Evolutionary conservation across 2,113 vertebrate genomes (phyloP).

Genomic region (Calyptomena viridis): DNA sequence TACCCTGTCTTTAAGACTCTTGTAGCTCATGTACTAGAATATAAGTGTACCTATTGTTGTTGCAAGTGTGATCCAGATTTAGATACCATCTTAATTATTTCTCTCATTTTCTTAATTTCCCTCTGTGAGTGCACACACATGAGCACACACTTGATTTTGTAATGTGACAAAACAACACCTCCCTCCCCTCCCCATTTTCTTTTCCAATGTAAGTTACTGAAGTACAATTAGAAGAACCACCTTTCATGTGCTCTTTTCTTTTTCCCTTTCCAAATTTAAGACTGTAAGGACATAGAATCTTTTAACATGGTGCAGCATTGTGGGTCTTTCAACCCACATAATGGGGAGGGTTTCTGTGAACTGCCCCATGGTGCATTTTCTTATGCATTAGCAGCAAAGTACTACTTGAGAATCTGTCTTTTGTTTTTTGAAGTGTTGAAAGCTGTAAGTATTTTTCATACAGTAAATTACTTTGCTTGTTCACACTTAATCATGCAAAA

Average conservation of each 20-base stretch:
- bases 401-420: background rate
- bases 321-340: background rate
- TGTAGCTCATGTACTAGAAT: background rate
- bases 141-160: background rate
- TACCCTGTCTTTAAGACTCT: background rate
- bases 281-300: background rate
- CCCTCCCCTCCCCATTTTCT: fast-evolving
- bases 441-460: background rate
- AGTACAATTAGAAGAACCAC: background rate
- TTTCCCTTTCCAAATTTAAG: background rate
- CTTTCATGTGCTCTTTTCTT: background rate
- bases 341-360: background rate
- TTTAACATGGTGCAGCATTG: background rate
- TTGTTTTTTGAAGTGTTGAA: background rate
- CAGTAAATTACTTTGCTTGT: background rate
- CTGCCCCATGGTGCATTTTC: background rate
- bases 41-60: background rate
- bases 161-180: background rate
- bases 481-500: background rate
- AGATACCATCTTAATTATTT: background rate
- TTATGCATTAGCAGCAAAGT: background rate
- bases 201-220: background rate
- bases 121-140: background rate
- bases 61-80: background rate
- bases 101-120: background rate